Evolutionary conservation across 2,113 vertebrate genomes (phyloP), one percentile per base, ranked within the genome.

Genomic region (Lamprotornis superbus): DNA sequence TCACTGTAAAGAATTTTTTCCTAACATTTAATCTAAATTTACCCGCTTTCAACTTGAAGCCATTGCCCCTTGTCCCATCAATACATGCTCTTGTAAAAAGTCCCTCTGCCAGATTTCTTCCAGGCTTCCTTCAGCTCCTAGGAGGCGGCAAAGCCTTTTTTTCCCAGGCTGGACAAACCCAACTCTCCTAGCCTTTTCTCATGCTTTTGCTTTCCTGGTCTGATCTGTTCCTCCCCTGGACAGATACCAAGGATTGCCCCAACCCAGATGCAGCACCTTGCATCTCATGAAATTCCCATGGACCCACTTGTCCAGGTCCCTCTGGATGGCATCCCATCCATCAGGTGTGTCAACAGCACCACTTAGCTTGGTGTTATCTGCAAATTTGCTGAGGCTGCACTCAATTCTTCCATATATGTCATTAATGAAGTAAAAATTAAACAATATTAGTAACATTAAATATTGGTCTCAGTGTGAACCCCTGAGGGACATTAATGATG

Each of bases 1-100:
- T 49, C 49, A 47, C 20, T 25, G 16, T 47, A 40, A 55, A 61
- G 24, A 70, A 5, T 14, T 56, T 70, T 55, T 49, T 35, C 40
- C 7, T 30, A 47, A 47, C 8, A 53, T 39, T 12, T 61, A 39
- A 46, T 16, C n/a, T 63, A 71, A 87, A 71, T 46, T 71, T 30
- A 56, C 11, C 2, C 0, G 0, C 49, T 49, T 63, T 40, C n/a
- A 40, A 25, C 56, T 49, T 49, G 17, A 87, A 63, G 49, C 30
- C 30, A 27, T 7, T 71, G 13, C 7, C 9, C 30, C n/a, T 35
- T 63, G 11, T 35, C 9, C 8, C 0, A 0, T 79, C 13, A 11
- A 25, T 39, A n/a, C 5, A 61, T 24, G 30, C 11, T 71, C 49
- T 49, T 40, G 40, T 35, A 21, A 63, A 31, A 71, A 40, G 13